Conservation (phyloP, 2,888 invertebrate species). For the Drosophila anceps region DNA sequence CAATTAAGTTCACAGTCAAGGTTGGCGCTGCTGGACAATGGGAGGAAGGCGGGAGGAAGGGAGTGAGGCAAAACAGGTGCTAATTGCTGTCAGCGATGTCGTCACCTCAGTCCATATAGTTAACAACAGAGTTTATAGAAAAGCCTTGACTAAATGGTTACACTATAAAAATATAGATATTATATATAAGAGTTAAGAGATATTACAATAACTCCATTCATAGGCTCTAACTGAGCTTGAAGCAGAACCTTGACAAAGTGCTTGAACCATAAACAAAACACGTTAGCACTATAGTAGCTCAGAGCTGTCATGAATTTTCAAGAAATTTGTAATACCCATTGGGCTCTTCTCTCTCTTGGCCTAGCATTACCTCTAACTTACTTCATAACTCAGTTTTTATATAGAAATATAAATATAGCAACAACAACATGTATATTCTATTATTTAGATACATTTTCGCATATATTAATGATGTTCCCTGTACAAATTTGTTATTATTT, state of each 20-base stretch:
- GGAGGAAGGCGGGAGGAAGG: too few species aligned
- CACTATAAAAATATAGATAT: neutral
- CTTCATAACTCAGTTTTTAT: too few species aligned
- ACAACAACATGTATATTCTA: neutral
- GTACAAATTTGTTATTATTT: neutral
- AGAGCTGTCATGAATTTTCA: neutral
- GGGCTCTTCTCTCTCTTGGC: too few species aligned
- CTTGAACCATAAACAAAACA: neutral
- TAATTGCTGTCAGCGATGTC: conserved; percentile 32
- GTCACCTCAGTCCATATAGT: conserved; percentile 6
- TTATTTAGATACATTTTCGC: neutral
- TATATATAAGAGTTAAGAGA: neutral
- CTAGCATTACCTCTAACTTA: too few species aligned
- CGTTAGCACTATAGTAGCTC: neutral
- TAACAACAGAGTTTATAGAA: neutral
- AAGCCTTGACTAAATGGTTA: neutral
- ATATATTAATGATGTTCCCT: neutral
- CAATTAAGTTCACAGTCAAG: conserved; percentile 27
- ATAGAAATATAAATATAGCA: too few species aligned
- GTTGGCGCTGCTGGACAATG: neutral
- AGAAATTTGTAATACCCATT: too few species aligned
- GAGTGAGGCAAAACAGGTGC: conserved; percentile 2
- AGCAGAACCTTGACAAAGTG: neutral
- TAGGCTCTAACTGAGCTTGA: neutral
- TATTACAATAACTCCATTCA: neutral